These are phyloP conservation scores for Syrphus vitripennis DNA, from an alignment of 2,888 invertebrate species.

Conservation along the genomic window DNA sequence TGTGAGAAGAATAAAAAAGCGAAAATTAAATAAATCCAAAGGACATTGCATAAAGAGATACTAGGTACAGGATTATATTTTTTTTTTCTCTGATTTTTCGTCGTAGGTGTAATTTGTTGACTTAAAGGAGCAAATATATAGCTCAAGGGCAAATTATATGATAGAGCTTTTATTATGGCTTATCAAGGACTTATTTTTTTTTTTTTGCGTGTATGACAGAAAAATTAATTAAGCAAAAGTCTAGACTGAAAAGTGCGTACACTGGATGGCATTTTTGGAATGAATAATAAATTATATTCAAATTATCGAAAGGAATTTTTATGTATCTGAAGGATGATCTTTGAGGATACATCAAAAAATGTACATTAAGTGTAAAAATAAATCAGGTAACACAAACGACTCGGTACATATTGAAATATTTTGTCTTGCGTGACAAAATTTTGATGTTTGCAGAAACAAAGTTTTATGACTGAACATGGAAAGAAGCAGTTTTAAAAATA, in stretches of 20 bases:
- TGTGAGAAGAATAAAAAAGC: conserved; percentile 33
- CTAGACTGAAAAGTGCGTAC: not conserved
- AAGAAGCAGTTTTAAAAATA: too few relatives aligned
- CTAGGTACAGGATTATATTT: not conserved
- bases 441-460: too few relatives aligned
- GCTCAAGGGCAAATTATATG: not conserved
- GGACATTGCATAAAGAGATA: not conserved
- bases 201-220: not conserved
- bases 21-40: not conserved
- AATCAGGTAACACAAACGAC: too few relatives aligned
- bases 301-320: not conserved
- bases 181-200: not conserved
- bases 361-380: too few relatives aligned
- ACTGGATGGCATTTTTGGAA: too few relatives aligned
- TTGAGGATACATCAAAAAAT: too few relatives aligned
- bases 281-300: not conserved
- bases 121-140: not conserved
- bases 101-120: not conserved
- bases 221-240: conserved; percentile 32
- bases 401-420: too few relatives aligned
- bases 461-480: too few relatives aligned
- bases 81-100: not conserved
- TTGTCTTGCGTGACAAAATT: too few relatives aligned
- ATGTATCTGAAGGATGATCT: not conserved
- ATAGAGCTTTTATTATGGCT: not conserved